These are phyloP conservation scores for Cirrhinus molitorella DNA, from an alignment of 2,797 vertebrate species.

Conservation along the genomic window DNA sequence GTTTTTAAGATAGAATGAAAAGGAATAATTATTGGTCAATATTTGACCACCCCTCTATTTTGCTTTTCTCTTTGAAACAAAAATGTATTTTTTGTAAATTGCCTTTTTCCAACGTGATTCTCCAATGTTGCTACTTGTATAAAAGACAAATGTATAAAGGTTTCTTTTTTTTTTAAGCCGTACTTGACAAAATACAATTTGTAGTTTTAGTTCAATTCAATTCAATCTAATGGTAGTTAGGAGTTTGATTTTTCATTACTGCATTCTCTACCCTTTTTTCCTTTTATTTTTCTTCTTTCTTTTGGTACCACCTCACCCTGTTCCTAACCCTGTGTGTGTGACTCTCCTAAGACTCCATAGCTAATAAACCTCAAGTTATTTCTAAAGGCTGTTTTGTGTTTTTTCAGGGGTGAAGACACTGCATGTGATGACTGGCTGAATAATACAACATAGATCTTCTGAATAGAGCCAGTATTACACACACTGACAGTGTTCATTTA, in stretches of 20 bases:
- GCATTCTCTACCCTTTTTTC: not conserved
- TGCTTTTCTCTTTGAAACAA: slow-evolving; percentile 65
- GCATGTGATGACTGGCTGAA: slow-evolving; percentile 49
- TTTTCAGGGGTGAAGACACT: slow-evolving; percentile 1
- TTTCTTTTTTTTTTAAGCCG: slow-evolving; percentile 41
- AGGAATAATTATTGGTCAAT: slow-evolving; percentile 94
- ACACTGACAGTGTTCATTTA: slow-evolving; percentile 18
- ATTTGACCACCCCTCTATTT: slow-evolving; percentile 85
- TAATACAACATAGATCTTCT: slow-evolving; percentile 19
- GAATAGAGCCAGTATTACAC: slow-evolving; percentile 24
- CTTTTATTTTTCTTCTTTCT: slow-evolving; percentile 47
- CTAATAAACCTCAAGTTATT: slow-evolving; percentile 76
- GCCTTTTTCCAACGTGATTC: slow-evolving; percentile 65
- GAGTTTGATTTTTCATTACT: slow-evolving; percentile 56
- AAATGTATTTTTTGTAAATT: slow-evolving; percentile 71
- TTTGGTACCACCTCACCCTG: slow-evolving; percentile 61
- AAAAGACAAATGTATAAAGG: slow-evolving; percentile 61
- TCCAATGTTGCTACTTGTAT: slow-evolving; percentile 59
- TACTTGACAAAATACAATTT: slow-evolving; percentile 54
- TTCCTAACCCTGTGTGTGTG: slow-evolving; percentile 57
- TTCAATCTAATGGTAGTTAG: slow-evolving; percentile 63
- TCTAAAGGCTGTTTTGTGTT: slow-evolving; percentile 59
- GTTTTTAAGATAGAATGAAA: slow-evolving; percentile 84
- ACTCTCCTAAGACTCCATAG: slow-evolving; percentile 60
- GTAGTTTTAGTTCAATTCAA: slow-evolving; percentile 55